Conservation (phyloP, 2,888 invertebrate species). For the Neoitamus cyanurus region DNA sequence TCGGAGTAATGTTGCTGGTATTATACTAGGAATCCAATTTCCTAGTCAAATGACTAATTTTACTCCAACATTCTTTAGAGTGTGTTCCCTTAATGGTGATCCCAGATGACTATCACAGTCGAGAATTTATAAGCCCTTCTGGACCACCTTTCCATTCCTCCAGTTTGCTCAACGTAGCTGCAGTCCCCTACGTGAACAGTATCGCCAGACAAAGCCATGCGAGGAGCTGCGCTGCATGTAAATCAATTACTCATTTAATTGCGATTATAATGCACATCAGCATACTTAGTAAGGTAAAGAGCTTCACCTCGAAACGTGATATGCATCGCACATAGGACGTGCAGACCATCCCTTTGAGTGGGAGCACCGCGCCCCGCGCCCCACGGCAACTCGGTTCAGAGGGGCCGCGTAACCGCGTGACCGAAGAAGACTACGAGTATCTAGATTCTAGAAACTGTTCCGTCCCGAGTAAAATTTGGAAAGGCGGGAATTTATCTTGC, state of each 20-base stretch:
- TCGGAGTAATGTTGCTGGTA: too few species aligned
- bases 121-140: background rate
- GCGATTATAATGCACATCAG: conserved; percentile 24
- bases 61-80: too few species aligned
- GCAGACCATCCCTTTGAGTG: background rate
- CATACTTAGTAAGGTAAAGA: conserved; percentile 21
- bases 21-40: too few species aligned
- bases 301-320: conserved; percentile 29
- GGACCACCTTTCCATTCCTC: background rate
- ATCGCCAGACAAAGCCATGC: background rate
- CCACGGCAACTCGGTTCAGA: background rate
- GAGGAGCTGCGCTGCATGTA: background rate
- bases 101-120: too few species aligned
- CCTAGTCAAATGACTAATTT: too few species aligned
- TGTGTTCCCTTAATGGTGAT: too few species aligned
- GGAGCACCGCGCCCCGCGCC: background rate
- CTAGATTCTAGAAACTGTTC: background rate
- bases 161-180: background rate
- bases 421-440: background rate
- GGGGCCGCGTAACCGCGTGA: background rate
- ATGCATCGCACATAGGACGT: background rate
- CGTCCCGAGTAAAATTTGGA: background rate
- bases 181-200: background rate
- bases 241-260: conserved; percentile 30
- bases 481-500: background rate